Conservation (phyloP, 2,113 vertebrate species). For the Elgaria multicarinata region DNA sequence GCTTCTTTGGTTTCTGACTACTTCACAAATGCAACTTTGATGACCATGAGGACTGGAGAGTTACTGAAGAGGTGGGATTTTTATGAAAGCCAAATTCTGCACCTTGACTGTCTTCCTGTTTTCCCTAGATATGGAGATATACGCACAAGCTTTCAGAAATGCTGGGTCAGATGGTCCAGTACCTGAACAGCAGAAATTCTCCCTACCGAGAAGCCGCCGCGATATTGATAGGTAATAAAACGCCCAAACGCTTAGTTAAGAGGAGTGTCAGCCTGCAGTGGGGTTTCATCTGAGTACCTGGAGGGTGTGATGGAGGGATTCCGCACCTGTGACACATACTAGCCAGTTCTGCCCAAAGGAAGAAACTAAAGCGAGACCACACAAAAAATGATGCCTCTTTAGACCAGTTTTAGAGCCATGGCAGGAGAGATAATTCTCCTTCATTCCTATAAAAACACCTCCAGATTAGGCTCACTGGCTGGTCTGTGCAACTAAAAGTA, state of each 20-base stretch:
- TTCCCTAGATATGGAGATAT: not conserved
- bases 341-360: not conserved
- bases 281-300: not conserved
- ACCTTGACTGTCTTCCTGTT: not conserved
- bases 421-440: not conserved
- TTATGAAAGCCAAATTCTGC: not conserved
- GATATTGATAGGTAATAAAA: not conserved
- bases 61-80: not conserved
- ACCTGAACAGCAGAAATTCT: not conserved
- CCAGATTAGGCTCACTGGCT: not conserved
- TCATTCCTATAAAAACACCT: not conserved
- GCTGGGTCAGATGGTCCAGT: not conserved
- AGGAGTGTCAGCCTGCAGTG: too few relatives aligned
- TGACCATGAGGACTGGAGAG: not conserved
- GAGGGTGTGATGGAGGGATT: not conserved
- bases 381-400: not conserved
- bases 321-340: not conserved
- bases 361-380: not conserved
- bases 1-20: not conserved
- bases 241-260: not conserved
- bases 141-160: not conserved
- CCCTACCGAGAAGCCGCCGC: not conserved
- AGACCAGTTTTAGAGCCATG: not conserved
- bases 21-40: not conserved
- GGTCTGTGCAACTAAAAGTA: not conserved